A percentile compares a stretch with the other conserved stretches of the same genome.
These are phyloP conservation scores for Molorchus minor DNA, from an alignment of 2,888 invertebrate genomes.

Conservation along the genomic window DNA sequence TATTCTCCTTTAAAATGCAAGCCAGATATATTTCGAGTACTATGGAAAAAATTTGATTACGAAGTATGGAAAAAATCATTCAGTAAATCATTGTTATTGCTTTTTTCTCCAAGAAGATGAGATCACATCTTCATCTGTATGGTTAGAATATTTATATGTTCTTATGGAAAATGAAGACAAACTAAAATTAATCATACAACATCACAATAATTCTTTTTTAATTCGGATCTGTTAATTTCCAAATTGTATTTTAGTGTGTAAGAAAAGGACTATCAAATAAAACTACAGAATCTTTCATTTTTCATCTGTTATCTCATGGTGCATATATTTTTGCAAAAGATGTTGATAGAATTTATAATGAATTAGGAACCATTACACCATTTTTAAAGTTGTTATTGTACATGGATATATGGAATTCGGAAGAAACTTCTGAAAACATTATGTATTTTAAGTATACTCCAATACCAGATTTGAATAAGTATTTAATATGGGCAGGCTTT, in stretches of 20 bases:
- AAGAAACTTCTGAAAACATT: neutral
- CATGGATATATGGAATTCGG: constrained; percentile 4
- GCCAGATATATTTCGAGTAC: neutral
- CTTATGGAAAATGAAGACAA: constrained; percentile 7
- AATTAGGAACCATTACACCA: neutral
- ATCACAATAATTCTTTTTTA: constrained; percentile 9
- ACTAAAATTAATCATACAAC: neutral
- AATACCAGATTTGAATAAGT: neutral
- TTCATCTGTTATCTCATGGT: constrained; percentile 8
- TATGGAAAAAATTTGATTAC: constrained; percentile 7
- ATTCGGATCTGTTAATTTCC: constrained; percentile 5
- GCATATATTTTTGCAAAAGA: constrained; percentile 9
- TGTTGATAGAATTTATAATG: neutral
- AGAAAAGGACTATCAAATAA: neutral
- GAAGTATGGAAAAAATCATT: constrained; percentile 1
- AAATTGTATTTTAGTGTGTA: neutral
- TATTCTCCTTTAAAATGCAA: neutral
- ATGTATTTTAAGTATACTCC: constrained; percentile 13
- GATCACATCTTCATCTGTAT: neutral
- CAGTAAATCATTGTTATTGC: constrained; percentile 1
- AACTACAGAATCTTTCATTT: neutral
- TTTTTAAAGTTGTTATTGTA: constrained; percentile 2
- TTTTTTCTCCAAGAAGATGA: neutral
- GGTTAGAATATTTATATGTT: neutral
- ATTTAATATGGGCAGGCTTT: neutral